phyloP scores from a whole-genome alignment of 2,113 vertebrate genomes.

The Melospiza georgiana region DNA sequence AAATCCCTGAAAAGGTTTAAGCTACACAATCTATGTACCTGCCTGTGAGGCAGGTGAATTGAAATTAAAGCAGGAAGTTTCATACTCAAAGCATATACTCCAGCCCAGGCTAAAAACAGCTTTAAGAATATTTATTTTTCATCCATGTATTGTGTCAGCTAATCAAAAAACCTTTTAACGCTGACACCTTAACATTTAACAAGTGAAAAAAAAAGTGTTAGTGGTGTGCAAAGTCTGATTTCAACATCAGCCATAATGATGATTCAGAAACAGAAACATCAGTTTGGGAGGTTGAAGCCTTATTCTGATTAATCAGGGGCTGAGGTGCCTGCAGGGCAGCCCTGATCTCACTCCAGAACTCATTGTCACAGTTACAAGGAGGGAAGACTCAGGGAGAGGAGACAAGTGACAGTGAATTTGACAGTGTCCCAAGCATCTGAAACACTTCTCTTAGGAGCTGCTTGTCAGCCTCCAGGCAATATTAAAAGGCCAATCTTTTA shows the following conservation, averaged over 20 bases:
- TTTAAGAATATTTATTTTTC: not conserved
- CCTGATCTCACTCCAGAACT: not conserved
- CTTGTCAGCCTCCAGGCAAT: not conserved
- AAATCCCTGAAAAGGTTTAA: slow-evolving; percentile 1
- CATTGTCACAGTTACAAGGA: not conserved
- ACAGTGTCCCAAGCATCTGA: not conserved
- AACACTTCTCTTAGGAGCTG: not conserved
- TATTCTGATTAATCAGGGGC: not conserved
- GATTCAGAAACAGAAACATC: not conserved
- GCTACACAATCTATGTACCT: not conserved
- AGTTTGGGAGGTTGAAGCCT: not conserved
- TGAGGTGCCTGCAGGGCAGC: not conserved
- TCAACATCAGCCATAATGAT: not conserved
- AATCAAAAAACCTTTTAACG: not conserved
- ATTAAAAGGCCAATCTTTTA: not conserved
- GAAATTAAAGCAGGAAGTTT: not conserved
- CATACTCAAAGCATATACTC: not conserved
- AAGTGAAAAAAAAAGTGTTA: not conserved
- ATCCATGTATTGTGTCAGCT: not conserved
- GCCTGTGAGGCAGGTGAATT: not conserved
- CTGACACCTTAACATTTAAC: not conserved
- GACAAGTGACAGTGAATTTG: not conserved
- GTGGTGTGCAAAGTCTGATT: not conserved
- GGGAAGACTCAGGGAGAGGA: not conserved
- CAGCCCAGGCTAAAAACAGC: not conserved